Conservation (phyloP, 2,797 vertebrate genomes). For the Ceryle rudis region DNA sequence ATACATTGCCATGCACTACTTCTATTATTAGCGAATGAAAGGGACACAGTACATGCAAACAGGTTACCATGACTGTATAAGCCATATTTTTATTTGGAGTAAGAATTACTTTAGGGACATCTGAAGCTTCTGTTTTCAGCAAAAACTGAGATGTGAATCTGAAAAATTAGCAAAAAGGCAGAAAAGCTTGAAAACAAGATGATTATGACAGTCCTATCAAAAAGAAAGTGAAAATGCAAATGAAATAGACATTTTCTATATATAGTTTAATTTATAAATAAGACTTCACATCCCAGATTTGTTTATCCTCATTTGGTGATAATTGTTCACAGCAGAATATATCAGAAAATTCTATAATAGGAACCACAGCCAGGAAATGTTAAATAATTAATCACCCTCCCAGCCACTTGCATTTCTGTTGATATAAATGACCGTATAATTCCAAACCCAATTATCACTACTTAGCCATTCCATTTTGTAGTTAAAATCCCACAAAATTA, state of each 20-base stretch:
- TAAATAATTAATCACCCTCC: conserved; percentile 91
- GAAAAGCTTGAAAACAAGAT: conserved; percentile 37
- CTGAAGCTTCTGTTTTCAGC: conserved; percentile 7
- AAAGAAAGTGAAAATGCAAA: conserved; percentile 48
- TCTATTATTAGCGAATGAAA: neutral
- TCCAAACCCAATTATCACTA: conserved; percentile 87
- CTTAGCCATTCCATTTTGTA: conserved; percentile 84
- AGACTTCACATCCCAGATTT: conserved; percentile 75
- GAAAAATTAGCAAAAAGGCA: conserved; percentile 17
- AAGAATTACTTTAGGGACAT: conserved; percentile 23
- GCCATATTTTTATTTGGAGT: conserved; percentile 1
- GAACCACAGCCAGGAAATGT: conserved; percentile 83
- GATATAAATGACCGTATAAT: conserved; percentile 88
- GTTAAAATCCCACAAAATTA: conserved; percentile 86
- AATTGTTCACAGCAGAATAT: conserved; percentile 83
- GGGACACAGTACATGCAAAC: neutral
- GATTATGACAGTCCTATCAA: neutral
- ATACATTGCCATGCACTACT: neutral
- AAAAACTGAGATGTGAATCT: conserved; percentile 23
- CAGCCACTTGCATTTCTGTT: conserved; percentile 86
- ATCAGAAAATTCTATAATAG: conserved; percentile 84
- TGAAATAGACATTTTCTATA: conserved; percentile 61
- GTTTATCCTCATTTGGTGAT: conserved; percentile 82
- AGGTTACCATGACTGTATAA: neutral
- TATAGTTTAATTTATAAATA: conserved; percentile 76